Base-by-base conservation (phyloP, 2,888 invertebrate genomes). In the Priocnemis perturbator region DNA sequence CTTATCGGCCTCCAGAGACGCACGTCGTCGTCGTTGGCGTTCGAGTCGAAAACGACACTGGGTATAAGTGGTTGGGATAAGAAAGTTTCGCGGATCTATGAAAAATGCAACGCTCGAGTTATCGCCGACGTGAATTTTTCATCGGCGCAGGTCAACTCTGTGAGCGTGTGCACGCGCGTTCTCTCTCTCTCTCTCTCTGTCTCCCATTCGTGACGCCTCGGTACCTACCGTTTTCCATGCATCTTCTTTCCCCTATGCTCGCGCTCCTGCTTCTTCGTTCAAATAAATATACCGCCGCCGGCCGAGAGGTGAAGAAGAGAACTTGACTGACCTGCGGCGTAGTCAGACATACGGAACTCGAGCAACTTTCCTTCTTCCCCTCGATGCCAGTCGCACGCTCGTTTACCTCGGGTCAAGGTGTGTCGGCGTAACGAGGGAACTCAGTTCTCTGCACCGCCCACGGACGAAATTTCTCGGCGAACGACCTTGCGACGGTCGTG, bases 51-150 rank as follows among this genome's bases (percentile, higher is more conserved):
- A 85, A 82, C 82, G 83, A 85, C 82, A 80, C 79, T 82, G 81
- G 82, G 81, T 84, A 84, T 84, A 85, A 85, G 83, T 81, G 81
- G 74, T 80, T 80, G 84, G 86, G 86, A 85, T 85, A 86, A 83
- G 85, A 86, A 86, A 83, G 86, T 86, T 78, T 76, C 82, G 17
- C 76, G 80, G 76, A 56, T 81, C 82, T 84, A 87, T 88, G 88
- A 88, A 88, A 88, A 87, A 88, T 88, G 86, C 87, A 88, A 82
- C 83, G 82, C 74, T 79, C 84, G 82, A 85, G 87, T 88, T 88
- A 88, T 88, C 86, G 86, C 80, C 79, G 78, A 76, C 77, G 85
- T 88, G 87, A 88, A 88, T 88, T 88, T 88, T 88, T 88, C 88
- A 88, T 88, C 84, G 83, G 69, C 71, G 69, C 73, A 69, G 78